A percentile compares a stretch with the other conserved stretches of the same genome.
These are phyloP conservation scores for Anneissia japonica DNA, from an alignment of 35 echinoderm and acorn worm genomes.

Conservation along the genomic window DNA sequence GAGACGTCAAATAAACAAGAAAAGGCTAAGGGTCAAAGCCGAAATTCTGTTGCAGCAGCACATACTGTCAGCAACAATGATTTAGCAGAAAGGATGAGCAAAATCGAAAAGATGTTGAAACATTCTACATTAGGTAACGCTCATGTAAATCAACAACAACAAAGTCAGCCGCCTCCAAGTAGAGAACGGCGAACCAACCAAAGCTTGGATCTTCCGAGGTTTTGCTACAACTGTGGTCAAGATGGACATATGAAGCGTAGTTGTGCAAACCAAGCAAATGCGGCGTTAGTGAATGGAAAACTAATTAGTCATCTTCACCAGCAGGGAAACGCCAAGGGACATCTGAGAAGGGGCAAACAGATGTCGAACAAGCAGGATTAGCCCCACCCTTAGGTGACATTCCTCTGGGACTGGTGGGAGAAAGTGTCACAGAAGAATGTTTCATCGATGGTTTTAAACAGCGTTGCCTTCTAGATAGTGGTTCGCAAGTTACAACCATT, in stretches of 20 bases:
- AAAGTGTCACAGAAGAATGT: conserved; percentile 12
- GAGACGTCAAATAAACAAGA: neutral
- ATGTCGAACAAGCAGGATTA: conserved; percentile 14
- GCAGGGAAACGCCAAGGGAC: conserved; percentile 51
- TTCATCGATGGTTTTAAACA: conserved; percentile 15
- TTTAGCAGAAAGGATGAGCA: neutral
- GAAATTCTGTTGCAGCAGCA: neutral
- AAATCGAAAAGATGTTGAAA: neutral
- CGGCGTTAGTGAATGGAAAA: conserved; percentile 17
- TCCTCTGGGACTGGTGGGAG: conserved; percentile 45
- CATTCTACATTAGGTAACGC: neutral
- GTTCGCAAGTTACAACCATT: conserved; percentile 62
- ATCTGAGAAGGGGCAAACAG: conserved; percentile 32
- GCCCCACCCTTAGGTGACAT: conserved; percentile 3
- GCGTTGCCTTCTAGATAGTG: conserved; percentile 44
- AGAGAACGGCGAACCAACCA: neutral
- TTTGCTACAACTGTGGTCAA: conserved; percentile 57
- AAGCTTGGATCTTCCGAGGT: neutral
- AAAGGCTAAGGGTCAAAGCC: neutral
- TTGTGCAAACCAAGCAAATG: conserved; percentile 13
- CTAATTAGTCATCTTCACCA: conserved; percentile 23
- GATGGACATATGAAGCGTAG: conserved; percentile 30
- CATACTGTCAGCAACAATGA: neutral
- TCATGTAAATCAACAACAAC: neutral
- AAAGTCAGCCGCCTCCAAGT: too few species aligned